Conservation (phyloP, 2,113 vertebrate species). For the Apodemus speciosus region DNA sequence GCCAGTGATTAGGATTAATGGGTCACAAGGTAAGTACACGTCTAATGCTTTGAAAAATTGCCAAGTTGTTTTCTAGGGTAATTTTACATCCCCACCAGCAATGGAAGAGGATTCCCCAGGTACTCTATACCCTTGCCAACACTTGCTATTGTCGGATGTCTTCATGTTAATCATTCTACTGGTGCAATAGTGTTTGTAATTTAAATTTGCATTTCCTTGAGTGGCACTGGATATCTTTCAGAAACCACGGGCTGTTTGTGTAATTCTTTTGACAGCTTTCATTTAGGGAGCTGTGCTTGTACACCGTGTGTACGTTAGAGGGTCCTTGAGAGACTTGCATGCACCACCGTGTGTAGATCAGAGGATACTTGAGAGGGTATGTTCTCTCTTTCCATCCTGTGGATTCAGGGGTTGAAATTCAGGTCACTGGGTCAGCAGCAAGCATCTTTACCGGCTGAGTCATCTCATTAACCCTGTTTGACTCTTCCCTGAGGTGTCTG, state of each 20-base stretch:
- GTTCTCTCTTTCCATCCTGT: neutral
- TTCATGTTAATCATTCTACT: neutral
- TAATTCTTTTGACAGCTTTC: neutral
- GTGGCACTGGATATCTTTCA: neutral
- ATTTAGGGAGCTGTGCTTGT: neutral
- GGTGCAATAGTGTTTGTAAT: neutral
- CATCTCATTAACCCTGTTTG: neutral
- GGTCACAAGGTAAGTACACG: neutral
- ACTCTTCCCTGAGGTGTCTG: neutral
- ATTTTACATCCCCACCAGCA: neutral
- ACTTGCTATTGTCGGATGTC: neutral
- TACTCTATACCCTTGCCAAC: neutral
- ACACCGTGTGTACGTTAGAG: neutral
- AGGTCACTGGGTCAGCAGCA: neutral
- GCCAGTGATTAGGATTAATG: neutral
- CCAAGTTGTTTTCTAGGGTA: neutral
- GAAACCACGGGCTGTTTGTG: neutral
- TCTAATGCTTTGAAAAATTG: neutral
- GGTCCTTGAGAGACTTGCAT: neutral
- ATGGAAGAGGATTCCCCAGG: accelerated
- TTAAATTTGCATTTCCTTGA: constrained; percentile 6
- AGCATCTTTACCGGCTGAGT: neutral
- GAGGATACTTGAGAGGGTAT: neutral
- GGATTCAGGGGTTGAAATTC: neutral
- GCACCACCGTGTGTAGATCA: too few relatives aligned